These are phyloP conservation scores for Agrenia bidenticulata DNA, from an alignment of 2,888 invertebrate genomes.

Conservation along the genomic window DNA sequence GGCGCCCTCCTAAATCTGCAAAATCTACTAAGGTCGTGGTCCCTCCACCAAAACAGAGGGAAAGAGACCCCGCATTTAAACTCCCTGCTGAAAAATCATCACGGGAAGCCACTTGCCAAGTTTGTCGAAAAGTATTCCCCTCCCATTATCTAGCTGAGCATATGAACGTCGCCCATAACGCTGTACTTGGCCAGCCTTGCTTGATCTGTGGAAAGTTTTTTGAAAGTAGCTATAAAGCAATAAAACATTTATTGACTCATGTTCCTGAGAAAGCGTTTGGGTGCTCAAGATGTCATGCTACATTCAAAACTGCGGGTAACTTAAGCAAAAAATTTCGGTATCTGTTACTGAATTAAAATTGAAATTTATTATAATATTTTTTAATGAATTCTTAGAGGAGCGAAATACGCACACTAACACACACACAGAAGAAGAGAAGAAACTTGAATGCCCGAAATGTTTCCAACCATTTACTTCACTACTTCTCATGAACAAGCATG, in stretches of 20 bases:
- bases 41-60: conserved; percentile 3
- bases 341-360: neutral
- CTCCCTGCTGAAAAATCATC: conserved; percentile 10
- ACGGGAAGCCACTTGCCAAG: conserved; percentile 8
- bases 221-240: conserved; percentile 15
- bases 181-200: conserved; percentile 14
- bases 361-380: no score
- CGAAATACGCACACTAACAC: conserved; percentile 17
- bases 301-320: conserved; percentile 24
- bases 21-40: neutral
- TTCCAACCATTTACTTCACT: conserved; percentile 23
- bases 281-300: conserved; percentile 20
- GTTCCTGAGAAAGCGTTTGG: conserved; percentile 29
- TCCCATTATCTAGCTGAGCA: conserved; percentile 13
- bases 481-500: conserved; percentile 24
- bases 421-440: conserved; percentile 16
- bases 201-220: conserved; percentile 21
- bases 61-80: conserved; percentile 9
- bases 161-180: conserved; percentile 23
- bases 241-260: conserved; percentile 22
- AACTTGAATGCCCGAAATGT: conserved; percentile 24
- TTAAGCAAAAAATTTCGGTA: neutral
- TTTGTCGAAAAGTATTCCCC: conserved; percentile 10
- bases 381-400: conserved; percentile 20
- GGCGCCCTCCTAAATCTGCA: conserved; percentile 2